Percentiles rank a stretch among this genome's conserved stretches.
Conservation (phyloP, 2,113 vertebrate genomes). For the Nematolebias whitei region DNA sequence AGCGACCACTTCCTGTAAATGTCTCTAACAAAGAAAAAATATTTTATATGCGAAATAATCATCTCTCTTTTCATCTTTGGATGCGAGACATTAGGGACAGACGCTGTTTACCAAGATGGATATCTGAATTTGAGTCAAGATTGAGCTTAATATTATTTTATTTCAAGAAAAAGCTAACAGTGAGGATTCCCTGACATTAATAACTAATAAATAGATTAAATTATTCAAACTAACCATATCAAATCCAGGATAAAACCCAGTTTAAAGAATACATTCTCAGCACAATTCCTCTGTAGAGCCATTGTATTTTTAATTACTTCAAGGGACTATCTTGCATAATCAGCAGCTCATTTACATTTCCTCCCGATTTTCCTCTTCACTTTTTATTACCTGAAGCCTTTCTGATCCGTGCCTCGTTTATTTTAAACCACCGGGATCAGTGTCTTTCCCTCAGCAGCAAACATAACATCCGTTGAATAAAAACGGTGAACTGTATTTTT, state of each 20-base stretch:
- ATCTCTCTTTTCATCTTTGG: not conserved
- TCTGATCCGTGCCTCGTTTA: slow-evolving; percentile 39
- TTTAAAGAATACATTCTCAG: slow-evolving; percentile 33
- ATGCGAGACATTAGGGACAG: not conserved
- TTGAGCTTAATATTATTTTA: not conserved
- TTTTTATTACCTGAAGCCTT: slow-evolving; percentile 58
- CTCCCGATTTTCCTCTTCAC: slow-evolving; percentile 42
- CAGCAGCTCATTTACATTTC: slow-evolving; percentile 69
- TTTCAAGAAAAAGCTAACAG: not conserved
- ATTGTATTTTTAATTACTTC: slow-evolving; percentile 55
- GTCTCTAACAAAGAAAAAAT: not conserved
- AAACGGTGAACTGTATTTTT: slow-evolving; percentile 3
- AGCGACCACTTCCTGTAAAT: not conserved
- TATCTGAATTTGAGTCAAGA: not conserved
- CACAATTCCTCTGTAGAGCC: slow-evolving; percentile 31
- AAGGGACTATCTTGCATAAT: slow-evolving; percentile 54
- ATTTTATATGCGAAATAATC: not conserved
- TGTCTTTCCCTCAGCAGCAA: slow-evolving; percentile 28
- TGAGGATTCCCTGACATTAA: not conserved
- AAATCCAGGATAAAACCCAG: slow-evolving; percentile 23
- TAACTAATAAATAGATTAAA: not conserved
- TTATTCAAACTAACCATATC: slow-evolving; percentile 12
- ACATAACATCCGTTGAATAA: slow-evolving; percentile 19
- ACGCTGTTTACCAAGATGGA: no score
- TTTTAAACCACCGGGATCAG: slow-evolving; percentile 36